Percentiles rank a stretch among this genome's conserved stretches.
Conservation (phyloP, 2,888 invertebrate species). For the Ochlodes sylvanus region DNA sequence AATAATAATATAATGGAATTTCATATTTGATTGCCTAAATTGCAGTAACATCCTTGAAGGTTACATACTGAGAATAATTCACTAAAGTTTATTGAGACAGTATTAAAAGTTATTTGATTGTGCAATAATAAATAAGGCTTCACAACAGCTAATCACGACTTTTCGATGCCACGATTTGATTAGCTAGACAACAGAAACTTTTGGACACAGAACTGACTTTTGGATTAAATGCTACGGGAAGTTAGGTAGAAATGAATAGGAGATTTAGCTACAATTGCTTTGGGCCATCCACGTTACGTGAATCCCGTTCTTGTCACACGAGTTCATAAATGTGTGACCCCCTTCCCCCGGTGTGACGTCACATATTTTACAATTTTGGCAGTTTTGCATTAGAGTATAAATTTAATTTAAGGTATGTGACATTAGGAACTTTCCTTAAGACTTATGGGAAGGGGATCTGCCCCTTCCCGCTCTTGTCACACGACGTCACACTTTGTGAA, state of each 20-base stretch:
- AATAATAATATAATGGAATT: neutral
- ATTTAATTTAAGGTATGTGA: no score
- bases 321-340: no score
- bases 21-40: slow-evolving; percentile 1
- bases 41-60: slow-evolving; percentile 4
- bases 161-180: slow-evolving; percentile 28
- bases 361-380: no score
- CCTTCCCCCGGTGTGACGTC: no score
- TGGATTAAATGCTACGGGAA: neutral
- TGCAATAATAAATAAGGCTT: slow-evolving; percentile 13
- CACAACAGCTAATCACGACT: slow-evolving; percentile 20
- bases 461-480: no score
- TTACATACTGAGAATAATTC: slow-evolving; percentile 3
- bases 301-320: no score
- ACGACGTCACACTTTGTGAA: no score
- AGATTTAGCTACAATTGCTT: no score
- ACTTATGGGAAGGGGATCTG: no score
- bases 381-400: no score
- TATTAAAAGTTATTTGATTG: slow-evolving; percentile 13
- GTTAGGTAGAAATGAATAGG: neutral
- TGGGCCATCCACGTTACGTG: no score
- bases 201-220: slow-evolving; percentile 15
- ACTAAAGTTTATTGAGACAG: slow-evolving; percentile 1
- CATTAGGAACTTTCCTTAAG: no score
- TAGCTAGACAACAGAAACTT: slow-evolving; percentile 3